A percentile compares a stretch with the other conserved stretches of the same genome.
Evolutionary conservation across 2,113 vertebrate species (phyloP).

Genomic region (Pteruthius melanotis): DNA sequence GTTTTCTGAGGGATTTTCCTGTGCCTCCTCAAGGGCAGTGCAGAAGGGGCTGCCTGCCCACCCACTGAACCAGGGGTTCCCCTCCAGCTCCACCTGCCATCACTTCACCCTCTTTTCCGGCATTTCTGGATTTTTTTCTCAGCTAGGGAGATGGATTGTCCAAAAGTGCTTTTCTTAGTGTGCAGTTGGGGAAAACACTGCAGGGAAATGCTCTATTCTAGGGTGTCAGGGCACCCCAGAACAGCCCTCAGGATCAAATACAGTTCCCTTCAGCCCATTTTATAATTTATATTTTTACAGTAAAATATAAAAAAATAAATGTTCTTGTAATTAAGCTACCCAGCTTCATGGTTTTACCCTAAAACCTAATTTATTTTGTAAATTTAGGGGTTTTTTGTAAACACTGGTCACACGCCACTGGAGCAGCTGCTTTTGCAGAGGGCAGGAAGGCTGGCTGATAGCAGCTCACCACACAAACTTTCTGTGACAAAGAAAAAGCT

Average conservation of each 20-base stretch:
- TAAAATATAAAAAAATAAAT: not conserved
- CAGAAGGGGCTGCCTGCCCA: not conserved
- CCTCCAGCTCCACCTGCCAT: not conserved
- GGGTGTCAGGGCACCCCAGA: not conserved
- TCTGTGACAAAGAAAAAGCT: not conserved
- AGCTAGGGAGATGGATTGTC: not conserved
- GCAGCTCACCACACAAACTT: not conserved
- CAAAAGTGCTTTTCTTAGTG: not conserved
- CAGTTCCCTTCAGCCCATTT: not conserved
- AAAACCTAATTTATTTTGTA: not conserved
- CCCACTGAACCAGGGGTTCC: not conserved
- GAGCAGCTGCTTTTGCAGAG: not conserved
- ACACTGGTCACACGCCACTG: not conserved
- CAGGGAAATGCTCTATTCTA: too few relatives aligned
- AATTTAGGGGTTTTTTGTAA: not conserved
- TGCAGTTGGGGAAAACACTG: not conserved
- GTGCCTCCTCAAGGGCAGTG: not conserved
- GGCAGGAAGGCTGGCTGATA: not conserved
- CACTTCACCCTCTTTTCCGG: not conserved
- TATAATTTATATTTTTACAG: not conserved
- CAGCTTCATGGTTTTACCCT: not conserved
- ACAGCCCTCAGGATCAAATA: not conserved
- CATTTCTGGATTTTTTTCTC: not conserved
- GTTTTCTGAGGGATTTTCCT: not conserved
- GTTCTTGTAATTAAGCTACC: not conserved